phyloP scores from a whole-genome alignment of 2,113 vertebrate species.

The Pyrgilauda ruficollis region DNA sequence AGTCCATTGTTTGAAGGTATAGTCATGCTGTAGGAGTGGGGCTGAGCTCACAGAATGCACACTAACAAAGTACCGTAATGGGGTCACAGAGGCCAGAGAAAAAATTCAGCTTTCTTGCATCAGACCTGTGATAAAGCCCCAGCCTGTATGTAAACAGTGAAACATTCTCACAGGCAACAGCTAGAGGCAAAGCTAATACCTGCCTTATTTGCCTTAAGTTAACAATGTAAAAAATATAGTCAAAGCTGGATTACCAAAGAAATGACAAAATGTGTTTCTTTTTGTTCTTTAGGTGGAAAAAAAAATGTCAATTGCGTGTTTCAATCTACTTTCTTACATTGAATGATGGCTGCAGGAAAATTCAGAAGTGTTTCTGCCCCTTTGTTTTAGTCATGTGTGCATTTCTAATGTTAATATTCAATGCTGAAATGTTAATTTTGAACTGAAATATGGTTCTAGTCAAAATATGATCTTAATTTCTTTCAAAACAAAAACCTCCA shows the following conservation, averaged over 20 bases:
- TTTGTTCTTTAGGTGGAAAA: neutral
- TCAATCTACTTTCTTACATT: neutral
- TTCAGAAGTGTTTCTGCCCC: neutral
- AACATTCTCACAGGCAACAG: conserved; percentile 31
- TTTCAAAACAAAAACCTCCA: neutral
- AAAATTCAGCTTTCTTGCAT: conserved; percentile 65
- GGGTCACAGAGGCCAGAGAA: conserved; percentile 47
- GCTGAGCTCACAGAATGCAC: conserved; percentile 48
- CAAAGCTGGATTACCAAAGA: neutral
- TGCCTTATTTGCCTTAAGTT: neutral
- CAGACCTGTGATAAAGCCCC: conserved; percentile 56
- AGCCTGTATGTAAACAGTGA: conserved; percentile 46
- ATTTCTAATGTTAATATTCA: neutral
- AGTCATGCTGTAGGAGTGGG: conserved; percentile 23
- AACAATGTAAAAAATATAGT: neutral
- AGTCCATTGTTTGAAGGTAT: conserved; percentile 30
- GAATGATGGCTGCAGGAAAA: neutral
- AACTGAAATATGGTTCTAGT: neutral
- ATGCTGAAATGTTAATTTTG: neutral
- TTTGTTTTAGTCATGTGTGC: neutral
- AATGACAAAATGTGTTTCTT: neutral
- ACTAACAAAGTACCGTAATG: conserved; percentile 50
- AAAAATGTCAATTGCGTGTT: neutral
- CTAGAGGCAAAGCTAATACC: neutral
- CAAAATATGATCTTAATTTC: neutral